A percentile compares a stretch with the other conserved stretches of the same genome.
Evolutionary conservation across 2,797 vertebrate species (phyloP).

Genomic region (Petrocephalus schoutedeni): DNA sequence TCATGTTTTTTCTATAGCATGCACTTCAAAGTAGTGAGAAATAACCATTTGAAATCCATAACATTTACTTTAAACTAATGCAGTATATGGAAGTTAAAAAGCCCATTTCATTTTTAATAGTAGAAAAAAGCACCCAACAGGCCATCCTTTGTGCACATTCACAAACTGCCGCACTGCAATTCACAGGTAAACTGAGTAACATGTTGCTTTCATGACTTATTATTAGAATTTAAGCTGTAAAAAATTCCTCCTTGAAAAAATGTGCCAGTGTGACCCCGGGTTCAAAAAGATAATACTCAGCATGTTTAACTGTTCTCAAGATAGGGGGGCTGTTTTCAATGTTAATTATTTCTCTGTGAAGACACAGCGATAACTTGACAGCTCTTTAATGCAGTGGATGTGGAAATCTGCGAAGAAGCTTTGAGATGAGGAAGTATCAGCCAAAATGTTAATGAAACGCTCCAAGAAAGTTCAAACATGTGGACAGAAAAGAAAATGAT

Average conservation of each 20-base stretch:
- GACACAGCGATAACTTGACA: not conserved
- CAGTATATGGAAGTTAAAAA: conserved; percentile 35
- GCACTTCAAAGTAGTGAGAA: conserved; percentile 51
- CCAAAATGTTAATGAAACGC: not conserved
- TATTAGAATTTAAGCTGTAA: conserved; percentile 40
- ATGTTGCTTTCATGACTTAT: conserved; percentile 52
- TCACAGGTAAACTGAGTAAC: conserved; percentile 47
- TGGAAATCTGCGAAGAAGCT: not conserved
- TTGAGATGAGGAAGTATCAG: not conserved
- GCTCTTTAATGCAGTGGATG: not conserved
- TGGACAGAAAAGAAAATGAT: not conserved
- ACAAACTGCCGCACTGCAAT: conserved; percentile 41
- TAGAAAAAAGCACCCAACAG: conserved; percentile 33
- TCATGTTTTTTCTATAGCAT: conserved; percentile 51
- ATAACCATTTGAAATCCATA: conserved; percentile 56
- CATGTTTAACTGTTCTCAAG: conserved; percentile 52
- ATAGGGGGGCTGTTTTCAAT: conserved; percentile 26
- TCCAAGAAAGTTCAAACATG: not conserved
- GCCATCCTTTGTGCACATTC: conserved; percentile 43
- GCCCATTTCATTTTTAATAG: conserved; percentile 27
- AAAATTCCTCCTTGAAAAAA: conserved; percentile 41
- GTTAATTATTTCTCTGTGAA: conserved; percentile 23
- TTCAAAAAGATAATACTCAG: conserved; percentile 52
- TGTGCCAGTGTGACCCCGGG: conserved; percentile 57
- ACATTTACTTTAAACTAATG: conserved; percentile 47